Conservation (phyloP, 2,888 invertebrate genomes). For the Ophion ventricosus region DNA sequence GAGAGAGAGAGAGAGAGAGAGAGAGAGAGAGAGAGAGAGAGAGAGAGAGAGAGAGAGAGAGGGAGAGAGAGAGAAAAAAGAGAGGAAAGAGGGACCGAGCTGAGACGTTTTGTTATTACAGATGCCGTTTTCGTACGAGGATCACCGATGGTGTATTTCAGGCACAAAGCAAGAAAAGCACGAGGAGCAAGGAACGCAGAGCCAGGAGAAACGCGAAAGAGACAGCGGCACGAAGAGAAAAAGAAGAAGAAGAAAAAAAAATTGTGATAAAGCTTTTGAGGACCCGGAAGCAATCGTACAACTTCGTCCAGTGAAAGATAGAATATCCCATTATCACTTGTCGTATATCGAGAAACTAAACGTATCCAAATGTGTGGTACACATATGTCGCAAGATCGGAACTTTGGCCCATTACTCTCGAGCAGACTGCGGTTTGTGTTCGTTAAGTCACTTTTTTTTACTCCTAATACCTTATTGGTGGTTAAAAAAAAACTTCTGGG, state of each 20-base stretch:
- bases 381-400: background rate
- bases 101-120: constrained; percentile 79
- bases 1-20: constrained; percentile 32
- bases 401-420: background rate
- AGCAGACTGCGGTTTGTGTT: background rate
- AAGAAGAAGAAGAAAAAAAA: constrained; percentile 65
- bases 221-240: constrained; percentile 58
- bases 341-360: constrained; percentile 8
- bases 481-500: too few species aligned
- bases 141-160: constrained; percentile 80
- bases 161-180: constrained; percentile 77
- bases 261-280: constrained; percentile 64
- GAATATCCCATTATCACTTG: constrained; percentile 64
- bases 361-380: background rate
- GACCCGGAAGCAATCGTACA: constrained; percentile 26
- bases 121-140: constrained; percentile 78
- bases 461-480: too few species aligned
- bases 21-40: constrained; percentile 26
- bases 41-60: constrained; percentile 32
- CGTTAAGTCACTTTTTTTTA: too few species aligned
- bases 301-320: background rate
- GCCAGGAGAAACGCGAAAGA: background rate
- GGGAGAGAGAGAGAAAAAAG: constrained; percentile 13
- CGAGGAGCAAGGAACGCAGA: constrained; percentile 61
- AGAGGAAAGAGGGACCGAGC: constrained; percentile 54